Percentiles rank a stretch among this genome's conserved stretches.
Conservation (phyloP, 2,888 invertebrate species). For the Microchrysa polita region DNA sequence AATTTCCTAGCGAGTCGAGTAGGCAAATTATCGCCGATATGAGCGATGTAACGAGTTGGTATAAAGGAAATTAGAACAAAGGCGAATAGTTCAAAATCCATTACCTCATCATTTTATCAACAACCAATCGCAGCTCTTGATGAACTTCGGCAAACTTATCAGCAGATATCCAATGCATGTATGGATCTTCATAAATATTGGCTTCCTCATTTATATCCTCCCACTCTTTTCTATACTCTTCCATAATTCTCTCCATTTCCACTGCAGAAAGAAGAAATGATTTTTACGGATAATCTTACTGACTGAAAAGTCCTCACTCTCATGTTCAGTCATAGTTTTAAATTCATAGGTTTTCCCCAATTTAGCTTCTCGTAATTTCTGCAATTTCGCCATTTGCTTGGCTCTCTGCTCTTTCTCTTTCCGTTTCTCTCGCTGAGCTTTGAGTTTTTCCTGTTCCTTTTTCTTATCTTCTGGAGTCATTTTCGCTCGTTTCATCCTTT, state of each 20-base stretch:
- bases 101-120: conserved; percentile 66
- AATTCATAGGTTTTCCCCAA: conserved; percentile 53
- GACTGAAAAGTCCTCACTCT: neutral
- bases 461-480: conserved; percentile 59
- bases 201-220: conserved; percentile 59
- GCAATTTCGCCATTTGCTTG: neutral
- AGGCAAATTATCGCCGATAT: no score
- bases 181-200: conserved; percentile 58
- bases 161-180: conserved; percentile 61
- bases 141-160: conserved; percentile 67
- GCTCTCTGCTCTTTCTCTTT: conserved; percentile 52
- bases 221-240: conserved; percentile 59
- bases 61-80: no score
- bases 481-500: conserved; percentile 55
- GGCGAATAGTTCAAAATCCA: no score
- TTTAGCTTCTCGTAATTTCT: conserved; percentile 54
- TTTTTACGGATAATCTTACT: conserved; percentile 14
- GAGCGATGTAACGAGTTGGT: no score
- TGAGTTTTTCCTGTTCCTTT: conserved; percentile 53
- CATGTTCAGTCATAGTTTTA: conserved; percentile 1
- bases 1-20: no score
- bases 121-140: conserved; percentile 66
- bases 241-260: conserved; percentile 55
- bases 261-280: conserved; percentile 8
- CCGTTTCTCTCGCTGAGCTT: conserved; percentile 54